Conservation (phyloP, 2,797 vertebrate species). For the Rhabdomys pumilio region DNA sequence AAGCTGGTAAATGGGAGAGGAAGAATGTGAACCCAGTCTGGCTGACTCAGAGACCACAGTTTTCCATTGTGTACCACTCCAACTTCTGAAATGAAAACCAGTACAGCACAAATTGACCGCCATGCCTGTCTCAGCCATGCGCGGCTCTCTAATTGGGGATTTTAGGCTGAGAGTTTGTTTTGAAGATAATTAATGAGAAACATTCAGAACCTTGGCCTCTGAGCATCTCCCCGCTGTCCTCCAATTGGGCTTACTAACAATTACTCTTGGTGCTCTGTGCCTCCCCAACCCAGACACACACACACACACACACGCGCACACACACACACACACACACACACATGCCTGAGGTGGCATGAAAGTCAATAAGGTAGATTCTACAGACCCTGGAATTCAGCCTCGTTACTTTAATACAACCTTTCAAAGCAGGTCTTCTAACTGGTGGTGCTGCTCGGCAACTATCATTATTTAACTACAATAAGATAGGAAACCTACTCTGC, state of each 20-base stretch:
- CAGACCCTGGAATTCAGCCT: neutral
- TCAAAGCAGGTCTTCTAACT: neutral
- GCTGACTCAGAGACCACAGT: conserved; percentile 43
- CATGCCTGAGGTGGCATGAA: neutral
- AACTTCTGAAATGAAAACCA: conserved; percentile 70
- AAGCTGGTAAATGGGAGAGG: neutral
- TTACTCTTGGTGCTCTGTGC: conserved; percentile 22
- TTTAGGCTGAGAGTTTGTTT: conserved; percentile 74
- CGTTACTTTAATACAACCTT: neutral
- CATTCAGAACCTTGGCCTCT: conserved; percentile 72
- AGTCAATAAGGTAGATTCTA: conserved; percentile 39
- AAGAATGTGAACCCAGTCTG: conserved; percentile 43
- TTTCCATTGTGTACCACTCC: conserved; percentile 27
- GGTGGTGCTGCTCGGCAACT: neutral
- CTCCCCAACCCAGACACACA: neutral
- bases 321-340: neutral
- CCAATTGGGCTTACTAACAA: conserved; percentile 66
- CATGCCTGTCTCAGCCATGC: conserved; percentile 55
- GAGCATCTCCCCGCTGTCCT: conserved; percentile 33
- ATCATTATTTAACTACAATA: conserved; percentile 48
- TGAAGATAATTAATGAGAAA: conserved; percentile 82
- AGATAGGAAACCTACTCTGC: conserved; percentile 46
- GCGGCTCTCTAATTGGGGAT: conserved; percentile 64
- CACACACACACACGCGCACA: neutral
- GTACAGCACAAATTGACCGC: conserved; percentile 9